Evolutionary conservation across 2,797 vertebrate genomes (phyloP).

Genomic region (Pampus argenteus): DNA sequence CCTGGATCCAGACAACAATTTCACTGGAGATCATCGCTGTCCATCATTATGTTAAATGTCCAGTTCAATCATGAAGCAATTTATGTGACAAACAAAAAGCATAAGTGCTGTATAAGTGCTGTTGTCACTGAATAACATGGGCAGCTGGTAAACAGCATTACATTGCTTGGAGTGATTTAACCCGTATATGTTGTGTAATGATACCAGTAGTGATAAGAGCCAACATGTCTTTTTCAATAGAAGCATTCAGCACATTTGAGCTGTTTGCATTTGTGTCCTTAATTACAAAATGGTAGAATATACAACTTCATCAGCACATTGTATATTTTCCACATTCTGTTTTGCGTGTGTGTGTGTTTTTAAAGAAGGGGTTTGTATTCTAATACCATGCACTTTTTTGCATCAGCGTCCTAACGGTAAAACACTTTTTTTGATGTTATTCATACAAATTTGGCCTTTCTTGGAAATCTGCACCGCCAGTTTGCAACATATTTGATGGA

Average conservation of each 20-base stretch:
- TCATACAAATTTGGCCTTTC: background rate
- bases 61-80: conserved; percentile 18
- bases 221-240: background rate
- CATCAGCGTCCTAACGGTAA: background rate
- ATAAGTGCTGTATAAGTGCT: background rate
- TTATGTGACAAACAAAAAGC: background rate
- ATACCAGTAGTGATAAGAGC: conserved; percentile 2
- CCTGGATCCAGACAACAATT: background rate
- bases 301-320: background rate
- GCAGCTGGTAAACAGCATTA: conserved; percentile 17
- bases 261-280: background rate
- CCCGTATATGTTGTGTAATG: background rate
- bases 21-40: conserved; percentile 20
- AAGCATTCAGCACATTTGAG: conserved; percentile 3
- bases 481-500: conserved; percentile 5
- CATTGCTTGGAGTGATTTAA: conserved; percentile 4
- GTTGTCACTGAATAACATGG: conserved; percentile 7
- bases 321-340: background rate
- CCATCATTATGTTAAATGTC: conserved; percentile 18
- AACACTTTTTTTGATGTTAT: conserved; percentile 1
- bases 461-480: background rate
- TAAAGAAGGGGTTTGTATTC: conserved; percentile 5
- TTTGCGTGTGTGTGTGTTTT: background rate
- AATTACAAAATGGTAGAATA: background rate
- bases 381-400: background rate